Evolutionary conservation across 2,888 invertebrate species (phyloP).

Genomic region (Galerucella calmariensis): DNA sequence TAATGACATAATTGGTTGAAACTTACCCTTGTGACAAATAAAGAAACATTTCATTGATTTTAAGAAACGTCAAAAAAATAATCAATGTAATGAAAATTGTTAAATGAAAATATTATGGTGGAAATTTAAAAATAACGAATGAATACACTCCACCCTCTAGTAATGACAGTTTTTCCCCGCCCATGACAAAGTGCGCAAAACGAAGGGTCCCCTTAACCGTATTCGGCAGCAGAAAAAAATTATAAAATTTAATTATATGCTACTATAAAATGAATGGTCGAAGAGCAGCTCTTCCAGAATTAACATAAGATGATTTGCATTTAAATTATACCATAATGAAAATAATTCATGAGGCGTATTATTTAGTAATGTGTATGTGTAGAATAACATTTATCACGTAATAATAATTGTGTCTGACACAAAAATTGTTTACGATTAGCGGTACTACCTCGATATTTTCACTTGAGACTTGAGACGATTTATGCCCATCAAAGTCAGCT

Average conservation of each 20-base stretch:
- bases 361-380: constrained; percentile 60
- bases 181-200: constrained; percentile 11
- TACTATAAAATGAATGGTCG: constrained; percentile 75
- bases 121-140: too few relatives aligned
- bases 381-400: constrained; percentile 61
- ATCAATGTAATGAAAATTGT: too few relatives aligned
- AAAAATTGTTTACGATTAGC: constrained; percentile 45
- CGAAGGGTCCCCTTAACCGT: constrained; percentile 57
- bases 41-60: too few relatives aligned
- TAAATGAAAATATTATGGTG: too few relatives aligned
- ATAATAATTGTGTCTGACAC: constrained; percentile 50
- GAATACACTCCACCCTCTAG: background rate
- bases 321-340: constrained; percentile 66
- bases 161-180: background rate
- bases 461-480: constrained; percentile 11
- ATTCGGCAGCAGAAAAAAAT: constrained; percentile 61
- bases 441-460: constrained; percentile 23
- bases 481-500: background rate
- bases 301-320: constrained; percentile 67
- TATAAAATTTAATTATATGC: constrained; percentile 76
- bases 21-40: too few relatives aligned
- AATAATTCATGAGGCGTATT: constrained; percentile 64
- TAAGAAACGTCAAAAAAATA: too few relatives aligned
- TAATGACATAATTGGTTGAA: too few relatives aligned
- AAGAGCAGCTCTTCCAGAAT: constrained; percentile 62